Conservation (phyloP, 2,888 invertebrate genomes). For the Dexiosoma caninum region DNA sequence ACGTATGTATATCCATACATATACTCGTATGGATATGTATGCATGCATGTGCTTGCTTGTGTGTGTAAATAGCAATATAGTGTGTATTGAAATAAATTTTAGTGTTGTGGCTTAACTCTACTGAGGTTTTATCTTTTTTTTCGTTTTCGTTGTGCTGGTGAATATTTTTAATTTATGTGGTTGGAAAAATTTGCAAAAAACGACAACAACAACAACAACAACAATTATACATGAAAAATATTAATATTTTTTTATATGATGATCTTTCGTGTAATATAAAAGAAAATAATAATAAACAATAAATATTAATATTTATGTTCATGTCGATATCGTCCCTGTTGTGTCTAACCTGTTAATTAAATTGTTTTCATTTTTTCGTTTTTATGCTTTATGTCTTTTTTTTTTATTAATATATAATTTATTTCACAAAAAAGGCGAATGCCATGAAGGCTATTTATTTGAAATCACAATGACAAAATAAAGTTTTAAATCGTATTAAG, state of each 20-base stretch:
- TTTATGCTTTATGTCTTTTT: not conserved
- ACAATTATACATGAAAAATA: slow-evolving; percentile 2
- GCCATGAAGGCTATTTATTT: slow-evolving; percentile 4
- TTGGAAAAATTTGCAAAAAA: not conserved
- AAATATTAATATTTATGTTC: not conserved
- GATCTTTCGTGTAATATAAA: not conserved
- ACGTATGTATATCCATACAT: not conserved
- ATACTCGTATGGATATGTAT: too few species aligned
- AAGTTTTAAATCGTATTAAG: not conserved
- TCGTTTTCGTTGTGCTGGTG: not conserved
- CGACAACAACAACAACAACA: not conserved
- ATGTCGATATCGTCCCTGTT: not conserved
- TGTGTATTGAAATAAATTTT: too few species aligned
- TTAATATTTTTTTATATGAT: slow-evolving; percentile 26
- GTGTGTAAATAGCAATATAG: too few species aligned
- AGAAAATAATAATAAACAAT: not conserved
- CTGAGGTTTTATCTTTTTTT: slow-evolving; percentile 6
- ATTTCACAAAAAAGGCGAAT: not conserved
- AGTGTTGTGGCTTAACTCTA: slow-evolving; percentile 27
- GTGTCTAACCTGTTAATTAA: slow-evolving; percentile 46
- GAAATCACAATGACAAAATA: not conserved
- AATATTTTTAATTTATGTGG: slow-evolving; percentile 24
- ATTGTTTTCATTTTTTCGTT: slow-evolving; percentile 12
- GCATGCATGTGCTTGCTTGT: too few species aligned
- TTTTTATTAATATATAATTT: not conserved